Evolutionary conservation across 2,113 vertebrate genomes (phyloP).

Genomic region (Anguilla rostrata): DNA sequence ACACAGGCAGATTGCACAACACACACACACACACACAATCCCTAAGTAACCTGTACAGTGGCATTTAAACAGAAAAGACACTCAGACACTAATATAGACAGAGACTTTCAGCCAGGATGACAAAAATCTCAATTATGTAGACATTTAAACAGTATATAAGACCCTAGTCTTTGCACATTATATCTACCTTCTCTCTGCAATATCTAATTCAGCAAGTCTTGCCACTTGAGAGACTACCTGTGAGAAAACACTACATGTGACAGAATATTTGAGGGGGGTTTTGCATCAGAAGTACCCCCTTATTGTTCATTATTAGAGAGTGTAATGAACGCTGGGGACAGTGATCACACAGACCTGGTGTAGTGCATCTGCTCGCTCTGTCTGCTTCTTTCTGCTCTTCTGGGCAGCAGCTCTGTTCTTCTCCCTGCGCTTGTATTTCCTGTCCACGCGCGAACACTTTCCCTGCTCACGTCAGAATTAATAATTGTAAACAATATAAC

Average conservation of each 20-base stretch:
- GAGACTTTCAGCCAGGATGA: not conserved
- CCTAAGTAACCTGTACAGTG: not conserved
- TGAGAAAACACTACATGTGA: not conserved
- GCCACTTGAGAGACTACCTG: not conserved
- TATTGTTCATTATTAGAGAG: not conserved
- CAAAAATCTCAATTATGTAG: not conserved
- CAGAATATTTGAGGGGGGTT: not conserved
- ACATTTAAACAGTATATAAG: not conserved
- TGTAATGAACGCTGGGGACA: not conserved
- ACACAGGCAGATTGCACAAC: constrained; percentile 48
- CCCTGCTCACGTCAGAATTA: constrained; percentile 38
- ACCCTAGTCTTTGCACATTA: not conserved
- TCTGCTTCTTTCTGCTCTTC: constrained; percentile 78
- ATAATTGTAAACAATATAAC: not conserved
- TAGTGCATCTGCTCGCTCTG: constrained; percentile 72
- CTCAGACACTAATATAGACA: not conserved
- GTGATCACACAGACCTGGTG: constrained; percentile 68
- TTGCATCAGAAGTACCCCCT: too few species aligned
- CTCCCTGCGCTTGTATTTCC: constrained; percentile 54
- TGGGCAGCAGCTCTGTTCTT: constrained; percentile 75
- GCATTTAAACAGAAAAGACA: not conserved
- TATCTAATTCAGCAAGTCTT: not conserved
- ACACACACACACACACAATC: not conserved
- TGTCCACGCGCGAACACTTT: not conserved
- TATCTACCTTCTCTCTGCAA: not conserved